Evolutionary conservation across 2,888 invertebrate genomes (phyloP), one percentile per base, ranked within the genome.

Genomic region (Amaurobius ferox): DNA sequence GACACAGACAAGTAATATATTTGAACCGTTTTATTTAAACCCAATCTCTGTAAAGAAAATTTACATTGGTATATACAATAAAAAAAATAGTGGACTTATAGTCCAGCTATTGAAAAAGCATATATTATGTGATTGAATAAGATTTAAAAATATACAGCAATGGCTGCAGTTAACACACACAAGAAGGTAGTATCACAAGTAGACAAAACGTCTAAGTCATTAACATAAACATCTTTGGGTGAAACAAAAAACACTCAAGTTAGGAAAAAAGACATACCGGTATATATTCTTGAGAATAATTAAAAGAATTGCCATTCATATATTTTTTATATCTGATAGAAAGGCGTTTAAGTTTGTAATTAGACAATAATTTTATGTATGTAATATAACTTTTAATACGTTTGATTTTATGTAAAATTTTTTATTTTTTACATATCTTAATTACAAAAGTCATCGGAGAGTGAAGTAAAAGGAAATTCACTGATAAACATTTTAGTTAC

Each of bases 121-220:
- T 86, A 79, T 79, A 86, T 86, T 74, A 86, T 30, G 28, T 79
- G 61, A 79, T 55, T 68, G 78, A 78, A 68, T 86, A 86, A 78
- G 39, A 77, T 78, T 78, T 68, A 35, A 35, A 72, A 40, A 77
- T n/a, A n/a, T 83, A 64, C 77, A 83, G 35, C 71, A 62, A 39
- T 48, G n/a, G 79, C 70, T 79, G 74, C 23, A 48, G 19, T 71
- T 39, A 48, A 73, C 32, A 48, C 61, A 77, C 77, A 71, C 79
- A 79, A 40, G 66, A 86, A 79, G 61, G 73, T 72, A 79, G 66
- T 86, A 86, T 86, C 86, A 86, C 86, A 86, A 74, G 67, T 86
- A 86, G 85, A 86, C 85, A 68, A 61, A 78, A 72, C 40, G 85
- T 78, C 85, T 79, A 79, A 29, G 66, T 67, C 66, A 64, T 86